Base-by-base conservation (phyloP, 2,888 invertebrate genomes). In the Mechanitis messenoides region DNA sequence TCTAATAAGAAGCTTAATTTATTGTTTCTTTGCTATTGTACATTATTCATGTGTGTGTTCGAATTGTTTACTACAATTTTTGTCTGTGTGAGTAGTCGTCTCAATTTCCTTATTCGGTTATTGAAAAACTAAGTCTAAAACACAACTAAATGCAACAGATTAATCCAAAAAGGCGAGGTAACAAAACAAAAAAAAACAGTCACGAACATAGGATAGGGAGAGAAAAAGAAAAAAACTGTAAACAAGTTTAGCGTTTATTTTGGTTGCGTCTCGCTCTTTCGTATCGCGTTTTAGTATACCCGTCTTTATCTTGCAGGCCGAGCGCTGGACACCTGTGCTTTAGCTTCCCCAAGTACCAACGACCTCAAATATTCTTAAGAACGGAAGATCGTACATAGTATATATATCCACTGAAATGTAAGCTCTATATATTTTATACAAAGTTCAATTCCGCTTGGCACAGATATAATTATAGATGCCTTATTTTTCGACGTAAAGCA, bases 241-340 rank as follows among this genome's bases (percentile, higher is more conserved):
- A 85, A 86, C 84, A 88, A 89, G 90, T 89, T 88, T 88, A 89
- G 85, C 89, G 87, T 90, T 90, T 90, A 90, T 90, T 90, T 90
- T 90, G 83, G 87, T 90, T 83, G 84, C 79, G 76, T 88, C 87
- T 69, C 78, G 74, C 74, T 90, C 82, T 66, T 71, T 56, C 87
- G 46, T 64, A 56, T 5, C 47, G 55, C 56, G 60, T 68, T 76
- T 77, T 64, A 28, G 46, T 81, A 79, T 72, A 58, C 61, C 75
- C 58, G 50, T 84, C 87, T 80, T 80, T 70, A 69, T 87, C 81
- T 70, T 69, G 64, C 83, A 70, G 78, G 75, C 84, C 84, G 86
- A 90, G 84, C 90, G 90, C 85, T 87, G 90, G 88, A 90, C 90
- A 90, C 90, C 90, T 90, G 90, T 90, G 90, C 90, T 89, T 90